A percentile compares a stretch with the other conserved stretches of the same genome.
phyloP scores from a whole-genome alignment of 92 coral and sea anemone genomes.

The Porites divaricata region DNA sequence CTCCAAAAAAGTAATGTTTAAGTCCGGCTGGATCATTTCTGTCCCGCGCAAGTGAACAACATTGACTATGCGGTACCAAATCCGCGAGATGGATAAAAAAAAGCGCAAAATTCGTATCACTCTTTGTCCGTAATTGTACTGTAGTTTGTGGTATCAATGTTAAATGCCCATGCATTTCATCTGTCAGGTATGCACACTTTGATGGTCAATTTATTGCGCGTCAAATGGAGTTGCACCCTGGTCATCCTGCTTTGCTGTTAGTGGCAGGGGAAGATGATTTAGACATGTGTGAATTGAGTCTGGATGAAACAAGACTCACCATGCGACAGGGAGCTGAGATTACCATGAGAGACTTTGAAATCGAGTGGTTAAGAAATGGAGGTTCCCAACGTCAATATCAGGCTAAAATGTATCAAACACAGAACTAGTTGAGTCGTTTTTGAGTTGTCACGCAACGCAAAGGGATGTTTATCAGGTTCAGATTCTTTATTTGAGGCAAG shows the following conservation, averaged over 20 bases:
- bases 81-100: background rate
- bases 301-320: constrained; percentile 91
- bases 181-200: constrained; percentile 92
- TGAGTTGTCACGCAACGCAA: background rate
- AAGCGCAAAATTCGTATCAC: background rate
- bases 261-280: constrained; percentile 98
- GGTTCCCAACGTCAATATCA: constrained; percentile 80
- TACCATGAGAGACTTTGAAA: constrained; percentile 81
- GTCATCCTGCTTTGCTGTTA: constrained; percentile 74
- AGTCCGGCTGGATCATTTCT: too few relatives aligned
- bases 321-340: constrained; percentile 92
- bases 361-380: constrained; percentile 83
- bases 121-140: background rate
- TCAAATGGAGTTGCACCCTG: constrained; percentile 92
- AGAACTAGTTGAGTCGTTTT: constrained; percentile 3
- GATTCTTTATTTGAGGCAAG: background rate
- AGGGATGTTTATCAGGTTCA: too few relatives aligned
- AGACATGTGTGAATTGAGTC: constrained; percentile 97
- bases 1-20: too few relatives aligned
- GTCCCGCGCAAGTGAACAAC: too few relatives aligned
- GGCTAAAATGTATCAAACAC: constrained; percentile 74
- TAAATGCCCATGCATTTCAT: background rate
- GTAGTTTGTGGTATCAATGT: background rate
- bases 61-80: too few relatives aligned
- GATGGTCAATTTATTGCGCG: constrained; percentile 99